Evolutionary conservation across 2,113 vertebrate species (phyloP), one percentile per base, ranked within the genome.

Genomic region (Calonectris borealis): DNA sequence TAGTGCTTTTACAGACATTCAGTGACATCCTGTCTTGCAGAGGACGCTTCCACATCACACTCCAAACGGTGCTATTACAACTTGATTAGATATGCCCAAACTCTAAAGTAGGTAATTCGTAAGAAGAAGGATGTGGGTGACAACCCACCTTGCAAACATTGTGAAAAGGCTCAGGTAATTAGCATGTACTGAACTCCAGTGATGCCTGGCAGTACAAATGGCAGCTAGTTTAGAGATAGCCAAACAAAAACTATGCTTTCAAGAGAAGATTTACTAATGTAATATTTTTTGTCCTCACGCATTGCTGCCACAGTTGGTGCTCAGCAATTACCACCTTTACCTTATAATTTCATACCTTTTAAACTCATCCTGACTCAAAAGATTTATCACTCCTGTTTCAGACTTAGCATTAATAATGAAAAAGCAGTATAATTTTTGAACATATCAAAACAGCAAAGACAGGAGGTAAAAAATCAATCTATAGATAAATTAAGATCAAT

Each of bases 401-500:
- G 87, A 62, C 17, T 89, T 70, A 54, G 12, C 51, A 75, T 73
- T 57, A 84, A 42, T 58, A 93, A 81, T 4, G 0, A 55, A 84
- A 81, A 80, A 21, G 15, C 29, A 64, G 44, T 64, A 75, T 40
- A 68, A 62, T 66, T 79, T 90, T 48, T 52, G 34, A 82, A 83
- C 49, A 26, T 76, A 84, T 62, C 54, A 91, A 94, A 91, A 29
- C 57, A 81, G 38, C 46, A 76, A 84, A 88, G 49, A 55, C 17
- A 61, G 49, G 31, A 89, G 31, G n/a, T 7, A 76, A 93, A 40
- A 79, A 89, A 93, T 84, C 90, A 82, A 94, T 97, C 7, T 22
- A 82, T 42, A 85, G 49, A 71, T 58, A 60, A 91, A 85, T 91
- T 82, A 87, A 24, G 70, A 96, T 94, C 70, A 91, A 82, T 96